A percentile compares a stretch with the other conserved stretches of the same genome.
phyloP scores from a whole-genome alignment of 2,797 vertebrate species.

The Ceyx erithaca region DNA sequence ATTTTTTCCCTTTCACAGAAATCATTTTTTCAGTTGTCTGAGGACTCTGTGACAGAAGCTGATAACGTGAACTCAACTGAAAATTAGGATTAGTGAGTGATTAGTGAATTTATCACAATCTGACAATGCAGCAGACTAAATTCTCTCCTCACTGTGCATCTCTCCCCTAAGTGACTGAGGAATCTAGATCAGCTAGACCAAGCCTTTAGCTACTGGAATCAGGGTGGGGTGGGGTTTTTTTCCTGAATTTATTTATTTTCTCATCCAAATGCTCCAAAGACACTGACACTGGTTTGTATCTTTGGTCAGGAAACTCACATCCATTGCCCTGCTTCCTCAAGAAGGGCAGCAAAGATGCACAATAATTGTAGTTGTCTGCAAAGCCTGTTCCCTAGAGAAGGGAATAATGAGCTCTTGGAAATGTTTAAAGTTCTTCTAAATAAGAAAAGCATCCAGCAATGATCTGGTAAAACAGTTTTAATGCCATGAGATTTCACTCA shows the following conservation, averaged over 20 bases:
- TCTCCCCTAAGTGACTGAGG: background rate
- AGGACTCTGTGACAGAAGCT: conserved; percentile 5
- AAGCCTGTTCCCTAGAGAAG: conserved; percentile 38
- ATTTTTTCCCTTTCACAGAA: background rate
- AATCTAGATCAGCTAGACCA: background rate
- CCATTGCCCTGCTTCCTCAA: conserved; percentile 16
- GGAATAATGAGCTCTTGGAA: conserved; percentile 69
- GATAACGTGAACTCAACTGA: conserved; percentile 4
- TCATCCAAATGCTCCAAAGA: conserved; percentile 16
- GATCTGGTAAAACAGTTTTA: conserved; percentile 66
- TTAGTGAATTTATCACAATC: background rate
- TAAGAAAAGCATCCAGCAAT: conserved; percentile 69
- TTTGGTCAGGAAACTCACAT: conserved; percentile 31
- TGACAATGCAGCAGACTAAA: background rate
- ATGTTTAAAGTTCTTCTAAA: conserved; percentile 62
- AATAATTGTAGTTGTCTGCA: conserved; percentile 60
- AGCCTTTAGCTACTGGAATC: conserved; percentile 10
- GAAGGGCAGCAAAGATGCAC: conserved; percentile 44
- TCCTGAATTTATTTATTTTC: background rate
- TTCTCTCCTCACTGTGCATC: background rate
- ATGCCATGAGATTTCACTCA: conserved; percentile 50
- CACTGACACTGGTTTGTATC: background rate
- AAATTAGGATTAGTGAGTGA: conserved; percentile 10
- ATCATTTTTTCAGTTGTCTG: conserved; percentile 1
- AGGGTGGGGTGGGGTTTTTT: background rate